phyloP scores from a whole-genome alignment of 1,140 invertebrate genomes.

The Gonatopus flavifemur region DNA sequence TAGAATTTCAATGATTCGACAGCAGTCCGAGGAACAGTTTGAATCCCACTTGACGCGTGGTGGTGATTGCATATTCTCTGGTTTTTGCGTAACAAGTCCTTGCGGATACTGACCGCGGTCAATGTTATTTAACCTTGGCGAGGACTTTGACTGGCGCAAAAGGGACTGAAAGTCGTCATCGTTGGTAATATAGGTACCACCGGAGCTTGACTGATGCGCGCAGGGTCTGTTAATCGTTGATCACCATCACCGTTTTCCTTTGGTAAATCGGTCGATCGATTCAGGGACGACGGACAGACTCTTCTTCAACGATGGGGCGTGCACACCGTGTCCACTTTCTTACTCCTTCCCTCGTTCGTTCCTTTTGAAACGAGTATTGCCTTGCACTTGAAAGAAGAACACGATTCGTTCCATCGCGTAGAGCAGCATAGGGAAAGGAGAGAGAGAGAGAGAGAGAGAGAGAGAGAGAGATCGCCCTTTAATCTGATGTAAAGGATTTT shows the following conservation, averaged over 20 bases:
- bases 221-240: conserved; percentile 18
- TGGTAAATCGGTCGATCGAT: conserved; percentile 20
- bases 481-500: conserved; percentile 37
- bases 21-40: too few relatives aligned
- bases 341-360: conserved; percentile 9
- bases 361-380: conserved; percentile 15
- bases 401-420: conserved; percentile 26
- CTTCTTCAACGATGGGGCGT: conserved; percentile 20
- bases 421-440: conserved; percentile 6
- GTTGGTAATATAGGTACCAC: not conserved
- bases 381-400: conserved; percentile 4
- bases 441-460: conserved; percentile 8
- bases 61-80: too few relatives aligned
- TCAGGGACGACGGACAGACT: not conserved
- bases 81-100: too few relatives aligned
- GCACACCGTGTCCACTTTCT: conserved; percentile 5
- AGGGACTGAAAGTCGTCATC: too few relatives aligned
- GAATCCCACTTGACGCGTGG: too few relatives aligned
- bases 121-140: too few relatives aligned
- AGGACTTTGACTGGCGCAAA: too few relatives aligned
- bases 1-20: too few relatives aligned
- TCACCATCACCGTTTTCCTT: conserved; percentile 15
- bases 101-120: too few relatives aligned
- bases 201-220: not conserved
- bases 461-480: conserved; percentile 22